phyloP scores from a whole-genome alignment of 1,140 invertebrate genomes.

The Sarcophaga peregrina region DNA sequence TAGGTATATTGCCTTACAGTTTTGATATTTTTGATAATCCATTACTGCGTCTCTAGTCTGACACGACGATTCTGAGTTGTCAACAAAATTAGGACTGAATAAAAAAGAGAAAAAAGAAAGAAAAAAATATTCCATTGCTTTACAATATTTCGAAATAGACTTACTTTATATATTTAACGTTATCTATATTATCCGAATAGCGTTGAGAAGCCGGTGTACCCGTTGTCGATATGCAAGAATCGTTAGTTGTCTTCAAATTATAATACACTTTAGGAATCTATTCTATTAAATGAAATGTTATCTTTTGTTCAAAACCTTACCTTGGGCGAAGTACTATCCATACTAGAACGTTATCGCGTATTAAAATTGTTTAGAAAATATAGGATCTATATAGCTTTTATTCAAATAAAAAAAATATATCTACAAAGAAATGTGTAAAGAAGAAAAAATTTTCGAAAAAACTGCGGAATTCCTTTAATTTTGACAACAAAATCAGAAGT shows the following conservation, averaged over 20 bases:
- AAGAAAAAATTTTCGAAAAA: conserved; percentile 30
- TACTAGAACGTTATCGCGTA: neutral
- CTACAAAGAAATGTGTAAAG: neutral
- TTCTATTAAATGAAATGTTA: too few relatives aligned
- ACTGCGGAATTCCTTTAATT: neutral
- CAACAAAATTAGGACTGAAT: conserved; percentile 42
- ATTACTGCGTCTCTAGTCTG: conserved; percentile 30
- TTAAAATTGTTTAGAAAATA: too few relatives aligned
- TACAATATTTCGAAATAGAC: neutral
- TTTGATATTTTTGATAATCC: conserved; percentile 32
- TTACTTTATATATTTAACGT: conserved; percentile 45
- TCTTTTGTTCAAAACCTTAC: neutral
- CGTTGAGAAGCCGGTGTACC: conserved; percentile 34
- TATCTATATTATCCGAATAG: conserved; percentile 42
- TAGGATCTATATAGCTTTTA: too few relatives aligned
- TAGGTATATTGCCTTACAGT: conserved; percentile 25
- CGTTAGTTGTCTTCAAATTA: conserved; percentile 22
- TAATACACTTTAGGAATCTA: too few relatives aligned
- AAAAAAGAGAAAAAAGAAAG: too few relatives aligned
- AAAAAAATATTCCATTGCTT: too few relatives aligned
- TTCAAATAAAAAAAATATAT: too few relatives aligned
- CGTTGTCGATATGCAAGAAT: conserved; percentile 42
- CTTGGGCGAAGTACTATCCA: neutral
- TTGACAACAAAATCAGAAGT: conserved; percentile 43
- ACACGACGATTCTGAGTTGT: conserved; percentile 43